These are phyloP conservation scores for Pelodiscus sinensis DNA, from an alignment of 2,113 vertebrate genomes.

Conservation along the genomic window DNA sequence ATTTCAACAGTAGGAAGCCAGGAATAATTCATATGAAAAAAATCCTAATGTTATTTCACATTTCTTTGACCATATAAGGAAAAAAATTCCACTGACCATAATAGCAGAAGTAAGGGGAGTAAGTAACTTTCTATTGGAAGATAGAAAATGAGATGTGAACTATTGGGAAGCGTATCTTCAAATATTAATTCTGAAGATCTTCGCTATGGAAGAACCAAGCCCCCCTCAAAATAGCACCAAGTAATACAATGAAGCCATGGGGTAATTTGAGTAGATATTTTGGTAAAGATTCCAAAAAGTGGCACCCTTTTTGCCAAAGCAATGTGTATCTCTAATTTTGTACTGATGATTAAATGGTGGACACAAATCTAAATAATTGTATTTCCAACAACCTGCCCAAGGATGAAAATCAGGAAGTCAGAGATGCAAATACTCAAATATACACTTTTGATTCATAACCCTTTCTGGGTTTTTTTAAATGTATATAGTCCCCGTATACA, in stretches of 20 bases:
- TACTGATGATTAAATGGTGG: constrained; percentile 28
- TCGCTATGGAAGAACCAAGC: constrained; percentile 52
- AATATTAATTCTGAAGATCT: constrained; percentile 65
- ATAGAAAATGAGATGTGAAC: constrained; percentile 73
- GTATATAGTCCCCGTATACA: not conserved
- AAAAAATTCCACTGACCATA: constrained; percentile 71
- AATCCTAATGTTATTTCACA: constrained; percentile 70
- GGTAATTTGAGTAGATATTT: not conserved
- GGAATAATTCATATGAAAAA: constrained; percentile 60
- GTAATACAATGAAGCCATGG: not conserved
- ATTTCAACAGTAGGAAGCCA: constrained; percentile 47
- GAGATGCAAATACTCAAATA: not conserved
- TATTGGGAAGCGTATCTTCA: constrained; percentile 61
- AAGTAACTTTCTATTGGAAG: constrained; percentile 72
- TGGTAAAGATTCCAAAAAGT: not conserved
- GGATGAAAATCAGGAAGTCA: not conserved
- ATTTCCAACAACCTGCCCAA: not conserved
- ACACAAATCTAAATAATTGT: constrained; percentile 30
- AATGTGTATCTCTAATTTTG: not conserved
- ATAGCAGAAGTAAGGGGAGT: constrained; percentile 65
- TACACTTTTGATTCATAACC: not conserved
- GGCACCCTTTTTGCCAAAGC: not conserved
- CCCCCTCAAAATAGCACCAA: not conserved
- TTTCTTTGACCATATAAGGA: constrained; percentile 71
- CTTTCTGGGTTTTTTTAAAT: not conserved